Base-by-base conservation (phyloP, 2,113 vertebrate genomes). In the Tor tambroides region DNA sequence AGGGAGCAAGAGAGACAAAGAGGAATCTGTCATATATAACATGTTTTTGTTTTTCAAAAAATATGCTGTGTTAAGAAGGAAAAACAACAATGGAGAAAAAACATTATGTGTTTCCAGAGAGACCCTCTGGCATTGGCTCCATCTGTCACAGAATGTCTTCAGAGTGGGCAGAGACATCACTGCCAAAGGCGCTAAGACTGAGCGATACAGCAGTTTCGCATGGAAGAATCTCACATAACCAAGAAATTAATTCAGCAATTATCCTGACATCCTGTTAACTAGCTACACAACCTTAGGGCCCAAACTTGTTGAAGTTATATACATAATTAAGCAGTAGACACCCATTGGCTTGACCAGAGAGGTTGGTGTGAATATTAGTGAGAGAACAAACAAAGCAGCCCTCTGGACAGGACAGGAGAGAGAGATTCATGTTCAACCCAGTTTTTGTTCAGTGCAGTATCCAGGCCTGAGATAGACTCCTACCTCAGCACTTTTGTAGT, bases 111-210 rank as follows among this genome's bases (percentile, higher is more conserved):
- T 71, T 30, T 46, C 93, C 94, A 93, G 92, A 88, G 83, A 89
- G 63, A 91, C 93, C 92, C 85, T 72, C 91, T 28, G 93, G 94
- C 93, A 94, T 92, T 49, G 51, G 46, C 65, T 84, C 92, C 94
- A 94, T 95, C 94, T 95, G 94, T 91, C 88, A 90, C 63, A 2
- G 65, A 89, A 79, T 1, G 46, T 77, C 82, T 46, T 76, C 81
- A 89, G 85, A 87, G 86, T 81, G 83, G 89, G 85, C 69, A 86
- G 35, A 75, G 43, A 72, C 46, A 51, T 86, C 85, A 61, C 43
- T 65, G 85, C 90, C 88, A 71, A 78, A 85, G 63, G 83, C 19
- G 11, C 11, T 28, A 28, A 59, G 5, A 19, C 38, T 30, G 38
- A 63, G 26, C 17, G 7, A 35, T 71, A 35, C 30, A 71, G 17